Percentiles rank a stretch among this genome's conserved stretches.
Evolutionary conservation across 1,140 invertebrate genomes (phyloP).

Genomic region (Eupristina koningsbergeri): DNA sequence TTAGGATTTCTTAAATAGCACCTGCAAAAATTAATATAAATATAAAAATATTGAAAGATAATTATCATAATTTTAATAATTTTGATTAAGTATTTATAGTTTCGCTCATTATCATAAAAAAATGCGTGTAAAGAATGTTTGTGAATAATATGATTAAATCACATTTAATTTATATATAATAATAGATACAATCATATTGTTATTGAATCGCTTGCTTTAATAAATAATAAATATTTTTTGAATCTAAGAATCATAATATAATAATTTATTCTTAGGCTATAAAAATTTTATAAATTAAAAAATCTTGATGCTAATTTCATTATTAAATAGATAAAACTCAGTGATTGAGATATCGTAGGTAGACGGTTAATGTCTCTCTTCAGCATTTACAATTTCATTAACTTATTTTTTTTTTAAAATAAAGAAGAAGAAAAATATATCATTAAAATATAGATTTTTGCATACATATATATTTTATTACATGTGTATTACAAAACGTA

Average conservation of each 20-base stretch:
- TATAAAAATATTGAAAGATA: too few relatives aligned
- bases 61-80: too few relatives aligned
- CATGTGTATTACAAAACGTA: conserved; percentile 11
- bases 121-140: too few relatives aligned
- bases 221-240: background rate
- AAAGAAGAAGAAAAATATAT: too few relatives aligned
- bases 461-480: conserved; percentile 46
- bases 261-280: background rate
- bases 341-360: too few relatives aligned
- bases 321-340: background rate
- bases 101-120: too few relatives aligned
- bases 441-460: background rate
- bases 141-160: background rate
- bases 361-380: background rate
- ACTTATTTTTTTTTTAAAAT: too few relatives aligned
- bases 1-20: too few relatives aligned
- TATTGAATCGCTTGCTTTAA: background rate
- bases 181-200: background rate
- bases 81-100: too few relatives aligned
- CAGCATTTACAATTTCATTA: background rate
- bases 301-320: background rate
- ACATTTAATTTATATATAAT: background rate
- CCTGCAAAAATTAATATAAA: too few relatives aligned
- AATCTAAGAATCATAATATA: background rate
- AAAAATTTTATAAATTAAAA: background rate